These are phyloP conservation scores for Meiosimyza platycephala DNA, from an alignment of 2,888 invertebrate species.

Conservation along the genomic window DNA sequence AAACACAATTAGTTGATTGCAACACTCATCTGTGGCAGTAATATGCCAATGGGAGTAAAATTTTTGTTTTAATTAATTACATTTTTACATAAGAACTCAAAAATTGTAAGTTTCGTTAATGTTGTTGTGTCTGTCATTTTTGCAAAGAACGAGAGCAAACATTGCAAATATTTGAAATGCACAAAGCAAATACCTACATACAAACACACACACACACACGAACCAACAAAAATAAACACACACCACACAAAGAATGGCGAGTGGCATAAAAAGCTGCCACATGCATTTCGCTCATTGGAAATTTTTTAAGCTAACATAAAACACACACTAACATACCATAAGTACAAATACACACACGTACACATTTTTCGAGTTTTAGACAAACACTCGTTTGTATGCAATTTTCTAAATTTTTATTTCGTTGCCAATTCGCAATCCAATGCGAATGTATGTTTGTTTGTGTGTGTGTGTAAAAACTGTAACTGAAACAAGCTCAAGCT, in stretches of 20 bases:
- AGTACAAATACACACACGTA: conserved; percentile 37
- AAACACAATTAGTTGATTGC: too few relatives aligned
- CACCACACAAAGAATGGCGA: not conserved
- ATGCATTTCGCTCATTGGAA: too few relatives aligned
- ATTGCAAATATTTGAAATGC: not conserved
- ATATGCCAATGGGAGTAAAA: not conserved
- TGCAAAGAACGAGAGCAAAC: conserved; percentile 27
- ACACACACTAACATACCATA: conserved; percentile 20
- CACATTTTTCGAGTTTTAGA: conserved; percentile 50
- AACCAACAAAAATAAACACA: conserved; percentile 9
- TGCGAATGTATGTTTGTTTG: conserved; percentile 1
- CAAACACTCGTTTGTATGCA: conserved; percentile 45
- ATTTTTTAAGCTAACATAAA: too few relatives aligned
- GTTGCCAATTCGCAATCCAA: conserved; percentile 13
- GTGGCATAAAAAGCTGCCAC: too few relatives aligned
- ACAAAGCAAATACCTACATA: conserved; percentile 17
- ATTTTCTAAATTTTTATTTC: conserved; percentile 42
- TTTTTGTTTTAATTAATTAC: conserved; percentile 27
- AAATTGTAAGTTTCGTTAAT: conserved; percentile 18
- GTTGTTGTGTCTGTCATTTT: conserved; percentile 37
- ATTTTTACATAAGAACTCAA: conserved; percentile 22
- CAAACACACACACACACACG: not conserved
- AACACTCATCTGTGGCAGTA: too few relatives aligned
- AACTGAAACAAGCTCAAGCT: not conserved
- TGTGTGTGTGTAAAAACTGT: conserved; percentile 18